A percentile compares a stretch with the other conserved stretches of the same genome.
These are phyloP conservation scores for Pao palembangensis DNA, from an alignment of 2,113 vertebrate species.

Conservation along the genomic window DNA sequence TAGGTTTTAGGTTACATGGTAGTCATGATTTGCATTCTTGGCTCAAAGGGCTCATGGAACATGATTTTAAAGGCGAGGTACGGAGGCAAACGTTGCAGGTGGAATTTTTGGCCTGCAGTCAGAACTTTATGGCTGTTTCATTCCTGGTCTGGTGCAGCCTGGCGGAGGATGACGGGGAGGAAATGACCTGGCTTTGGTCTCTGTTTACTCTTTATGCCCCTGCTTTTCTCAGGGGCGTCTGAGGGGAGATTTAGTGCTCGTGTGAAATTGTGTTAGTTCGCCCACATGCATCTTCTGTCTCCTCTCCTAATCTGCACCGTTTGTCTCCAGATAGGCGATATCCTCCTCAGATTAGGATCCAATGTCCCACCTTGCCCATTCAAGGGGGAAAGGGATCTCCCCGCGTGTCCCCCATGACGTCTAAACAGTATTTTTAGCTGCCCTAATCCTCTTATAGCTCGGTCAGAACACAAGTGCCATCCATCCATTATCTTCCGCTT, in stretches of 20 bases:
- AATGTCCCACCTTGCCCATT: conserved; percentile 60
- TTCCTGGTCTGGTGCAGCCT: conserved; percentile 4
- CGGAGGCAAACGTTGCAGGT: neutral
- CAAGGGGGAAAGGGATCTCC: conserved; percentile 59
- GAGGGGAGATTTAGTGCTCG: conserved; percentile 65
- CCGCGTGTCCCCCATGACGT: conserved; percentile 37
- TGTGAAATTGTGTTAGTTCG: conserved; percentile 78
- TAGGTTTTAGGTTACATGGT: conserved; percentile 37
- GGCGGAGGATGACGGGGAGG: conserved; percentile 51
- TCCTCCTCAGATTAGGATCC: conserved; percentile 68
- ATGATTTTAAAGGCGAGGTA: conserved; percentile 12
- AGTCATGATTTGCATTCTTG: conserved; percentile 26
- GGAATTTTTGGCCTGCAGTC: neutral
- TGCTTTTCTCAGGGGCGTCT: conserved; percentile 58
- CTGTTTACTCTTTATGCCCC: conserved; percentile 61
- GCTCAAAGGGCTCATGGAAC: conserved; percentile 16
- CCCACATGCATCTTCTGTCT: conserved; percentile 77
- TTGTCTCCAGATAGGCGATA: conserved; percentile 78
- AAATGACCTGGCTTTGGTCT: conserved; percentile 58
- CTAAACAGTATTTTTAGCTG: conserved; percentile 69
- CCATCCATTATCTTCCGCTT: too few relatives aligned
- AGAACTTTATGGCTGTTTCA: conserved; percentile 6
- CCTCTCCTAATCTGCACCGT: conserved; percentile 76
- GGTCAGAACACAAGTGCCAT: conserved; percentile 25
- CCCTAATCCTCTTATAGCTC: conserved; percentile 65